A percentile compares a stretch with the other conserved stretches of the same genome.
phyloP scores from a whole-genome alignment of 2,797 vertebrate genomes.

The Anisognathus igniventris region DNA sequence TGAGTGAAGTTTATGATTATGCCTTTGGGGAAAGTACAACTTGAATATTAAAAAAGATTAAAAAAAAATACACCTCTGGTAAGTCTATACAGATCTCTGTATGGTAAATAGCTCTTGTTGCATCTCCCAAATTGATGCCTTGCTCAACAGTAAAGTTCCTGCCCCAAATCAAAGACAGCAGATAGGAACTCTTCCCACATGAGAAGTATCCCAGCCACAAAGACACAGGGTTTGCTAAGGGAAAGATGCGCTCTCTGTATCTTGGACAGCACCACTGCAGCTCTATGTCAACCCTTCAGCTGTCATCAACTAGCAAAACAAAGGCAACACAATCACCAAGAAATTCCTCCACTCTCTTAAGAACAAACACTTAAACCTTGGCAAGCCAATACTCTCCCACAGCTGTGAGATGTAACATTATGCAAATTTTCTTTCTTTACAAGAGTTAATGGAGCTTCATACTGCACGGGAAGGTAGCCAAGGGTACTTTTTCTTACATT shows the following conservation, averaged over 20 bases:
- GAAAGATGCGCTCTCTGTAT: neutral
- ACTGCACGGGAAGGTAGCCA: neutral
- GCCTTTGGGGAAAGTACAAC: neutral
- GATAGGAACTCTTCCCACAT: neutral
- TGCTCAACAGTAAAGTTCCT: neutral
- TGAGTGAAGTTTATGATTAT: neutral
- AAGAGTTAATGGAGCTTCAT: neutral
- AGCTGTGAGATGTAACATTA: neutral
- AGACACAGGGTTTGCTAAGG: neutral
- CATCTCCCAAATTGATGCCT: neutral
- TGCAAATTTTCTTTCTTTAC: neutral
- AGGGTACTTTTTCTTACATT: neutral
- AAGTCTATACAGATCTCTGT: neutral
- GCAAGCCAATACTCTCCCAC: neutral
- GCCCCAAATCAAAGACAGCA: neutral
- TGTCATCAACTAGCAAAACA: neutral
- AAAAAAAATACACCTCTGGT: neutral
- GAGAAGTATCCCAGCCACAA: neutral
- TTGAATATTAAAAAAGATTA: neutral
- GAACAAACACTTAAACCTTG: neutral
- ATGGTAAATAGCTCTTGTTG: fast-evolving
- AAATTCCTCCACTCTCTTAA: neutral
- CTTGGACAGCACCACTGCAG: neutral
- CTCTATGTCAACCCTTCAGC: neutral
- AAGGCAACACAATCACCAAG: neutral